These are phyloP conservation scores for Oscheius sp. DNA, from an alignment of 2,888 invertebrate species.

Conservation along the genomic window DNA sequence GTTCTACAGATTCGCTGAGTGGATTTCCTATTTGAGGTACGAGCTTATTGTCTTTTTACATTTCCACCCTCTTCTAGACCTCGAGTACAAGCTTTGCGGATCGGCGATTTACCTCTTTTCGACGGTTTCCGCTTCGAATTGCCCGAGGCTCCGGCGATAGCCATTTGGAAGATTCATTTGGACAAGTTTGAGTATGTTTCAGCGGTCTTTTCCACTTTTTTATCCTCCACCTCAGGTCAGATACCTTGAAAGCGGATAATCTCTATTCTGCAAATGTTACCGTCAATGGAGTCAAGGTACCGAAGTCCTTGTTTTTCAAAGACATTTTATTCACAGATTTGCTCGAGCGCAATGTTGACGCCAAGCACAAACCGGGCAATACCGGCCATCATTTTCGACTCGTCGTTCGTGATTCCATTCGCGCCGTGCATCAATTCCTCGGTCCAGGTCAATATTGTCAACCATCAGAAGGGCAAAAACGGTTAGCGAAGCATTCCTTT, in stretches of 20 bases:
- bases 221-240: conserved; percentile 40
- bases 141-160: conserved; percentile 9
- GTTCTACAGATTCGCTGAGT: conserved; percentile 14
- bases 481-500: conserved; percentile 4
- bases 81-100: conserved; percentile 13
- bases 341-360: conserved; percentile 13
- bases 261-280: conserved; percentile 44
- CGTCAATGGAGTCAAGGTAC: conserved; percentile 47
- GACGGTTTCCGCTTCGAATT: conserved; percentile 24
- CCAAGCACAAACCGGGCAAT: background rate
- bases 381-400: conserved; percentile 25
- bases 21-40: conserved; percentile 21
- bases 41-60: no score
- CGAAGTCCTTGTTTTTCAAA: background rate
- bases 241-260: conserved; percentile 42
- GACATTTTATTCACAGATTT: conserved; percentile 4
- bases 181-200: conserved; percentile 25
- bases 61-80: background rate
- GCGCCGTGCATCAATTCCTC: conserved; percentile 6
- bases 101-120: conserved; percentile 3
- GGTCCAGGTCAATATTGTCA: conserved; percentile 11
- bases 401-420: conserved; percentile 28
- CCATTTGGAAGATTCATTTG: conserved; percentile 12
- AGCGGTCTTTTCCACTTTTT: background rate
- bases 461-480: conserved; percentile 23